Base-by-base conservation (phyloP, 1,140 invertebrate species). In the Brachionus rotundiformis region DNA sequence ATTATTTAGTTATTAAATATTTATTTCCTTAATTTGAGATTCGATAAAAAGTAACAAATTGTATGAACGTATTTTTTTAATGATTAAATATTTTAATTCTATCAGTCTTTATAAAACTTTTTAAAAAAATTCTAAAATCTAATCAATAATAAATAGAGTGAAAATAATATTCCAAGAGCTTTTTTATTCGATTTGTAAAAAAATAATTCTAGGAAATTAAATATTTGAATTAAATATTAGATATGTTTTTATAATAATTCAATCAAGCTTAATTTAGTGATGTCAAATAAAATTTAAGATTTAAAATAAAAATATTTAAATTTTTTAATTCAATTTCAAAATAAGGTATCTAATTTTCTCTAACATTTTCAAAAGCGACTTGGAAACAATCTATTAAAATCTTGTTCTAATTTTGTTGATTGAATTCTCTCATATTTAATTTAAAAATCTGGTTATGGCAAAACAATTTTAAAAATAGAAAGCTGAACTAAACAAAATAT, bases 371-470 rank as follows among this genome's bases (percentile, higher is more conserved):
- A 23, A 54, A 54, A 19, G 5, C 7, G 36, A 11, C 36, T 39
- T 54, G 19, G 8, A 54, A 54, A 16, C 1, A 49, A 54, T 19
- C 23, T 54, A 31, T 31, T 31, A 27, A 65, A 65, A 65, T 65
- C 31, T 65, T 65, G 25, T 65, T 65, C 31, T 65, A 31, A 31
- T 65, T 31, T 65, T 65, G 4, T 65, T 31, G 10, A 59, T 27
- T n/a, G 25, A 33, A 6, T 65, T 65, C 23, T 65, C 61, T 65
- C 16, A 25, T 65, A 8, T 65, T n/a, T 65, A 63, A 65, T 31
- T 65, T 31, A 65, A 65, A 65, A 65, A 65, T 65, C 61, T 65
- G 61, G 61, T 65, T 65, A 27, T 65, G 27, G 25, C 25, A 65
- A 65, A 65, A 65, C 31, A 65, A 65, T 31, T 65, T 54, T 65